Base-by-base conservation (phyloP, 1,140 invertebrate species). In the Pseudomyrmex dendroicus region DNA sequence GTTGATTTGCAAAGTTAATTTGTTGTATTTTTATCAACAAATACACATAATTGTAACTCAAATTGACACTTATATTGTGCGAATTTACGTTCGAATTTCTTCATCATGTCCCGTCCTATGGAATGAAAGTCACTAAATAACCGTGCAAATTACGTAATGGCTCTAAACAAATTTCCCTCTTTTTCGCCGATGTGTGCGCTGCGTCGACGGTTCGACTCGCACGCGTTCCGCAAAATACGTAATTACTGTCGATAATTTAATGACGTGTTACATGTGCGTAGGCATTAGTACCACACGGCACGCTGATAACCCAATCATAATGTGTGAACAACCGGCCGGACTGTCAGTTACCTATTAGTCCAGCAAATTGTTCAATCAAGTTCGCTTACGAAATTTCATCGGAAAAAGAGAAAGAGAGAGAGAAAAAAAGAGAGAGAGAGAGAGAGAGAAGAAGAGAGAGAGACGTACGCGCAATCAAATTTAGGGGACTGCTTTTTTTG, bases 161-260 rank as follows among this genome's bases (percentile, higher is more conserved):
- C 20, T 7, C 7, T 56, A 57, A 56, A 70, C 76, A 50, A 35
- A 72, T 70, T 80, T 70, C 4, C 15, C 25, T 15, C n/a, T 80
- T 80, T 78, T 78, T 63, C 20, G 13, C 25, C 25, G 64, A 17
- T 22, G 15, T 48, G 35, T 68, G 63, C 5, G 12, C 7, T 54
- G 44, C 35, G 2, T 20, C 20, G 17, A 52, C 12, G 2, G 10
- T 35, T 35, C 5, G 35, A 15, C 7, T 15, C 25, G 1, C 25
- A 15, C 50, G 22, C 48, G 15, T 9, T 48, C 25, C 15, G 35
- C 17, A 20, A 57, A 66, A 57, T 59, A 15, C 59, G 52, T 70
- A 82, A 84, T 82, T 57, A 57, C 59, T 72, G 44, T 66, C 70
- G 63, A 84, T 80, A 84, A 82, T 84, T 82, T 64, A 84, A 54